Evolutionary conservation across 2,888 invertebrate genomes (phyloP), one percentile per base, ranked within the genome.

Genomic region (Ochlodes sylvanus): DNA sequence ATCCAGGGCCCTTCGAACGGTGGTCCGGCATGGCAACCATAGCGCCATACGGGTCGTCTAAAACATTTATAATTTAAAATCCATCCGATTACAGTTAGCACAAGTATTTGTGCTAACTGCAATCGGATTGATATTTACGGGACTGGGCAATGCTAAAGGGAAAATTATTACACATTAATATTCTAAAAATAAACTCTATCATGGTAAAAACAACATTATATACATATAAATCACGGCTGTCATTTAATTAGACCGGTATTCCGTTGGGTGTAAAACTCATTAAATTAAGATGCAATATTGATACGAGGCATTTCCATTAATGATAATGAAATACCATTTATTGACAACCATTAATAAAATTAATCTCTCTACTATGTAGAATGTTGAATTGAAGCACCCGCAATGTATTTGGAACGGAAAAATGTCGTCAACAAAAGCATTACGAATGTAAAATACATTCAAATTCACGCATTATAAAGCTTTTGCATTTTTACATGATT

Each of bases 261-360:
- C 27, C 52, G 12, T 14, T 14, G 27, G 27, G 52, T 52, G 52
- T 10, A 14, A 52, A 52, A 52, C 14, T 52, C 21, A 52, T 52
- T 52, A 52, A 52, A 52, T 27, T 52, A 27, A 52, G 6, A 52
- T 52, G 21, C 52, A 52, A 52, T 17, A 52, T 27, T 52, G 52
- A 52, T 52, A 52, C 27, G 52, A 52, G 14, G 12, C 21, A 27
- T 27, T 52, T 52, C 21, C 52, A 27, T 27, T 52, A 52, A 52
- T 52, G 52, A 21, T 52, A 7, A 47, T 47, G 15, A 47, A 15
- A 27, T 27, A 52, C 2, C 17, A 52, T 27, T 52, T 14, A 52
- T 27, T 14, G 27, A 52, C 19, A 9, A n/a, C 0, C 50, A 12
- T 19, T 27, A 5, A 27, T 27, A 27, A 12, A 50, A 19, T 50